Evolutionary conservation across 2,797 vertebrate genomes (phyloP), one percentile per base, ranked within the genome.

Genomic region (Chelmon rostratus): DNA sequence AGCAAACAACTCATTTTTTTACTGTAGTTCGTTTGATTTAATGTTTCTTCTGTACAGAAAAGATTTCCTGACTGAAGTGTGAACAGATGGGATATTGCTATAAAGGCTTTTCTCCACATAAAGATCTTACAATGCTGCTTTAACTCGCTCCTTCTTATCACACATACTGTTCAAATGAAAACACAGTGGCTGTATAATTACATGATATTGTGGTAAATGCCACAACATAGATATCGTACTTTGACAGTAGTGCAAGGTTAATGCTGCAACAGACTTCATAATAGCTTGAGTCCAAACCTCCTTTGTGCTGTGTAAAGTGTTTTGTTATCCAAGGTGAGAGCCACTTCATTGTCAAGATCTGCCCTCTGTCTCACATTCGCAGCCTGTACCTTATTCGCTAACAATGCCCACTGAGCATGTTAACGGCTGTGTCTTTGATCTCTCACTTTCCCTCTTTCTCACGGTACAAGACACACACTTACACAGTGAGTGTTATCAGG

Each of bases 241-340:
- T 71, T 46, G 28, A 28, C 38, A 61, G 57, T 46, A 74, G n/a
- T 38, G 25, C 23, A 13, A 46, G 5, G 40, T 79, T 72, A 64
- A 62, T 56, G 7, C 37, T n/a, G n/a, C 56, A 69, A 23, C 3
- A 37, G 19, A 42, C 23, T 67, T 49, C n/a, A 11, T 68, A 64
- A 66, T 37, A 58, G 18, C 1, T 4, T 47, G 18, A 38, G 68
- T 31, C 56, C n/a, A 28, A 3, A 7, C 38, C 35, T 42, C 62
- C 56, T 37, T 15, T 65, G 8, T 56, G 40, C 35, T 72, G 50
- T 58, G 50, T 16, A 33, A 58, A 56, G 56, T 31, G 37, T 49
- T 67, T 52, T 44, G 35, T 69, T 52, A 73, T 50, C 21, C n/a
- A 58, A 61, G 68, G 67, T 75, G 37, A 77, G 56, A 77, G 65